phyloP scores from a whole-genome alignment of 1,140 invertebrate species.

The Hermatobates lingyangjiaoensis region DNA sequence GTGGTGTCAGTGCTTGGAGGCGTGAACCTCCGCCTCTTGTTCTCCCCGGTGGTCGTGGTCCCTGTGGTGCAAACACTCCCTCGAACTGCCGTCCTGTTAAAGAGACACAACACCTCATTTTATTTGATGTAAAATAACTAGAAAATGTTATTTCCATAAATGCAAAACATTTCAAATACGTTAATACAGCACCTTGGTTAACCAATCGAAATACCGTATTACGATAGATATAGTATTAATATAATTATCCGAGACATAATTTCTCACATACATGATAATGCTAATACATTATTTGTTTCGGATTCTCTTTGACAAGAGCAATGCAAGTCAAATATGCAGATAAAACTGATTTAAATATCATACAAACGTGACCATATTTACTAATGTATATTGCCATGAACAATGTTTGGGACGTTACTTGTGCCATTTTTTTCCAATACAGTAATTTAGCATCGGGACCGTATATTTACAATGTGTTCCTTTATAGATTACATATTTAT shows the following conservation, averaged over 20 bases:
- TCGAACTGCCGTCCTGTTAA: constrained; percentile 11
- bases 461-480: too few species aligned
- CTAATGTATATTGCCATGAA: too few species aligned
- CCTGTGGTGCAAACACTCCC: constrained; percentile 8
- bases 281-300: too few species aligned
- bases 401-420: too few species aligned
- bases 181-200: background rate
- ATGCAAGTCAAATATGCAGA: too few species aligned
- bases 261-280: too few species aligned
- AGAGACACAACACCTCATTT: background rate
- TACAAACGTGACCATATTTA: too few species aligned
- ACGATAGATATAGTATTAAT: background rate
- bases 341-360: too few species aligned
- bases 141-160: background rate
- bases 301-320: too few species aligned
- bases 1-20: constrained; percentile 10
- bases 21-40: constrained; percentile 14
- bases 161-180: background rate
- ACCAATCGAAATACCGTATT: background rate
- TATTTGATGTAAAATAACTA: constrained; percentile 1
- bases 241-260: background rate
- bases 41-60: constrained; percentile 10
- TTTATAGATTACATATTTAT: too few species aligned
- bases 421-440: too few species aligned
- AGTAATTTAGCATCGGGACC: too few species aligned